Base-by-base conservation (phyloP, 2,113 vertebrate genomes). In the Physeter macrocephalus region DNA sequence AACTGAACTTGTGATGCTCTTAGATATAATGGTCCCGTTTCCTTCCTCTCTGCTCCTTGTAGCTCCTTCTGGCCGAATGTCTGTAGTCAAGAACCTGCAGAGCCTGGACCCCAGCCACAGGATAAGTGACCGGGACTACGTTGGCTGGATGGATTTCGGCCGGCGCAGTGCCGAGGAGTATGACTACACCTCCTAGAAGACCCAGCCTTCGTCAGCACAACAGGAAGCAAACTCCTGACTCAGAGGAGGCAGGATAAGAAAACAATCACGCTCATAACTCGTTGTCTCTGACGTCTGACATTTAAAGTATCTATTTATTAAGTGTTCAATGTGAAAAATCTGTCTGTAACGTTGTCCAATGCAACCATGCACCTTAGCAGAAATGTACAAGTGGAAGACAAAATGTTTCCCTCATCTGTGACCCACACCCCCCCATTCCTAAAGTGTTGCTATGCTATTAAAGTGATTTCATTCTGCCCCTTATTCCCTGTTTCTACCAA, bases 61-160 rank as follows among this genome's bases (percentile, higher is more conserved):
- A 99, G 99, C 99, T 83, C 98, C 99, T 85, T 98, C 99, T 81
- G 99, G 99, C 62, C 99, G 99, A 87, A 98, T 99, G 98, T 99
- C 99, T 6, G 52, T 98, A 11, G 95, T 98, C 31, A 99, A 99
- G 98, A 99, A 96, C 98, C 98, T 98, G 93, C 98, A 98, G 95
- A 98, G 95, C 82, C 97, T 98, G 96, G 99, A 98, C 57, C 97
- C 99, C 94, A 99, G 98, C 74, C 99, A 99, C 97, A 99, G 99
- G 98, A 99, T 99, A 99, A 99, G 98, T 66, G 99, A 99, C 98
- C 99, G 99, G 97, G 99, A 99, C 98, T 99, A 99, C 98, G 97
- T 99, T 98, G 99, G 99, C 92, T 99, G 99, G 99, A 99, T 99
- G 99, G 99, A 99, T 98, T 99, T 99, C 46, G 99, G 99, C 54